Evolutionary conservation across 2,888 invertebrate genomes (phyloP), one percentile per base, ranked within the genome.

Genomic region (Catocala nupta): DNA sequence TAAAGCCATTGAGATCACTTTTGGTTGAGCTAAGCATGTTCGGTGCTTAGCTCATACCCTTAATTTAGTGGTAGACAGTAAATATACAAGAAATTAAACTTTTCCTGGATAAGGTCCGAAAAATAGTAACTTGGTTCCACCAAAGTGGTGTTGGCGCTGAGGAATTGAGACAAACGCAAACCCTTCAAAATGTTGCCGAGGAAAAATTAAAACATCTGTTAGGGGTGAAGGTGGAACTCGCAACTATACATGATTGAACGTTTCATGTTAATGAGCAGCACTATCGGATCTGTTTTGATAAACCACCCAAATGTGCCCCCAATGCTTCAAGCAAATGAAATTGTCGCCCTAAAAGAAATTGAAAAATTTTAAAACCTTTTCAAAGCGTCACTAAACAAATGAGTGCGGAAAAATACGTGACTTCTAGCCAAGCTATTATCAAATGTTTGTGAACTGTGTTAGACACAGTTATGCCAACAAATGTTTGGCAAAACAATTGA

Each of bases 281-380:
- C 16, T 42, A 68, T 79, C 25, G 75, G 68, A 48, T 70, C 70
- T 10, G 70, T 69, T 68, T 70, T 82, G 39, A 59, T 74, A 60
- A 75, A 67, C 25, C 67, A 77, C 12, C 54, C 54, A 5, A 54
- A 55, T 55, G 55, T 36, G 16, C 45, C 65, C 65, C 71, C 13
- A 71, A 75, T 63, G 81, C 55, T 81, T 45, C 71, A 68, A 69
- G 81, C 78, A 49, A 66, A 52, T n/a, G n/a, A n/a, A n/a, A n/a
- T n/a, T n/a, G n/a, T n/a, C n/a, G n/a, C n/a, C n/a, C n/a, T n/a
- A n/a, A n/a, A n/a, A n/a, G n/a, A n/a, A n/a, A n/a, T n/a, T n/a
- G n/a, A n/a, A n/a, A n/a, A n/a, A n/a, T n/a, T n/a, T n/a, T n/a
- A n/a, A n/a, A n/a, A n/a, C n/a, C n/a, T n/a, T n/a, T n/a, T 52